Conservation (phyloP, 2,888 invertebrate species). For the Xestia rhomboidea region DNA sequence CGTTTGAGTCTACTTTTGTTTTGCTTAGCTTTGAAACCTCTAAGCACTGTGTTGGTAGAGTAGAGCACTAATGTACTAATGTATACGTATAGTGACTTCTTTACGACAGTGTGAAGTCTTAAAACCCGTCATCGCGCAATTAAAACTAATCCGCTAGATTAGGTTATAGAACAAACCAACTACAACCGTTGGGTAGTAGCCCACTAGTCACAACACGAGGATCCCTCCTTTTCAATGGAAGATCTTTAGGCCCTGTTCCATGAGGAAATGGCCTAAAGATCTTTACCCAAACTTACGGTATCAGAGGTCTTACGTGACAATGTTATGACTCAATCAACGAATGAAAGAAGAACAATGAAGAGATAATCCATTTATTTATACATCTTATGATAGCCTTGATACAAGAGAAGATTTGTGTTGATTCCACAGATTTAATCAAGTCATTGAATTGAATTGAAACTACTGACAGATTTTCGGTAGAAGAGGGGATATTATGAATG, state of each 20-base stretch:
- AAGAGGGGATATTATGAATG: accelerated
- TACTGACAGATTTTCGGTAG: not conserved
- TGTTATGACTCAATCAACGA: conserved; percentile 2
- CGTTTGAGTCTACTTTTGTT: not conserved
- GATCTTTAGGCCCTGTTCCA: not conserved
- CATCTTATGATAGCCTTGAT: conserved; percentile 9
- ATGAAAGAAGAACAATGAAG: not conserved
- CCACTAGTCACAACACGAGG: not conserved
- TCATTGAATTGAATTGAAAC: not conserved
- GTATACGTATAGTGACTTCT: not conserved
- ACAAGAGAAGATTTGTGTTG: not conserved
- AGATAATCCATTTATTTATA: conserved; percentile 36
- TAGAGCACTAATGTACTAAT: not conserved
- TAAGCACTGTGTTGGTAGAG: not conserved
- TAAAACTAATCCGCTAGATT: not conserved
- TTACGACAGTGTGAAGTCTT: not conserved
- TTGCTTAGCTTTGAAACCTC: not conserved
- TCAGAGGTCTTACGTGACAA: conserved; percentile 1
- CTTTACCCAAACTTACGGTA: not conserved
- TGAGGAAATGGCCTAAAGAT: no score
- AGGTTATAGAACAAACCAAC: not conserved
- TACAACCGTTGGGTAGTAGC: not conserved
- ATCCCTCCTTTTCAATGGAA: not conserved
- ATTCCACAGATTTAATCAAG: not conserved
- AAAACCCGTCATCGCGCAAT: not conserved